Evolutionary conservation across 2,797 vertebrate genomes (phyloP), one percentile per base, ranked within the genome.

Genomic region (Periparus ater): DNA sequence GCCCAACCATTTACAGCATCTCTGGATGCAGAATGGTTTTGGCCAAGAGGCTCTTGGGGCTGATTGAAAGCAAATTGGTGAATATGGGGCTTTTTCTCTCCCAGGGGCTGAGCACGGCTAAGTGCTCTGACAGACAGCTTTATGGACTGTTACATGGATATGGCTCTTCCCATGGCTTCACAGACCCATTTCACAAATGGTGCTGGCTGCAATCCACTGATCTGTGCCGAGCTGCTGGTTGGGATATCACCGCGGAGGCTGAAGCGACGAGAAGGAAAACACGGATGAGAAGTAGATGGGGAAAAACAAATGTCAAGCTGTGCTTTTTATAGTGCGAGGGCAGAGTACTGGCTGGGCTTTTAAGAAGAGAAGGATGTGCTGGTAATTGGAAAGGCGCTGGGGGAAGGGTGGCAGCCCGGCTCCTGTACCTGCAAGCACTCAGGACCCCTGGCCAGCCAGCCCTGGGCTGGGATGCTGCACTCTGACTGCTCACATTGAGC

Each of bases 71-170:
- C 42, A 53, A 80, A 72, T 26, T 27, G 63, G 90, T 81, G 80
- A 63, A 74, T 2, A 10, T 30, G 65, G 38, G 54, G 53, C 55
- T 65, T 60, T 81, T 70, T 57, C 54, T 78, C n/a, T 81, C 75
- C n/a, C 86, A n/a, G 62, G 55, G 60, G 55, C 79, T 27, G 76
- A 42, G 55, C 83, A 22, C 0, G 42, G 83, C 86, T 95, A 92
- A 94, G 85, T 87, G 91, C 77, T 79, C 53, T 10, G 1, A 76
- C 87, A 88, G 92, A 72, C 90, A 76, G 91, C 51, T 95, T 95
- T 95, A 95, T 76, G 95, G 88, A 57, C 90, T 95, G 91, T 94
- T 91, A 93, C 94, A 74, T 2, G 77, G 89, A 76, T 95, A 95
- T 92, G 82, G 86, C 91, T 91, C 91, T 83, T 80, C 80, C 83